Evolutionary conservation across 2,888 invertebrate species (phyloP).

Genomic region (Amorpha juglandis): DNA sequence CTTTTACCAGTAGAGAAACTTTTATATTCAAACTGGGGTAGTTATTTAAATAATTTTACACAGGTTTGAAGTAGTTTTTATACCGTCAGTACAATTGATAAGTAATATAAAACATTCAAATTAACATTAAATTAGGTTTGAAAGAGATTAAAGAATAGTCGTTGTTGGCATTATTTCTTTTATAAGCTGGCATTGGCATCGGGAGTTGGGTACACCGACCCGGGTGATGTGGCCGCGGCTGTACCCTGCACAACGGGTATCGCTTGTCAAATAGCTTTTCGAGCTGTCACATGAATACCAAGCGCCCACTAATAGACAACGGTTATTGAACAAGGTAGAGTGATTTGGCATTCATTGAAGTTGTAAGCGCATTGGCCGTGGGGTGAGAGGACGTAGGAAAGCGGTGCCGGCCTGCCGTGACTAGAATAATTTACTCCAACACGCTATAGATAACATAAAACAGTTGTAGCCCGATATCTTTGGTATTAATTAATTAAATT

Average conservation of each 20-base stretch:
- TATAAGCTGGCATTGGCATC: not conserved
- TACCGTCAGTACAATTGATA: not conserved
- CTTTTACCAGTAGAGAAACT: not conserved
- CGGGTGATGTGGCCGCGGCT: conserved; percentile 26
- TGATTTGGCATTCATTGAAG: conserved; percentile 61
- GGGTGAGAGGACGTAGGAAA: conserved; percentile 36
- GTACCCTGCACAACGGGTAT: conserved; percentile 50
- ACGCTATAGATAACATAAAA: conserved; percentile 51
- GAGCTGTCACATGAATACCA: conserved; percentile 57
- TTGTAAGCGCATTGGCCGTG: conserved; percentile 33
- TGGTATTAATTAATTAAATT: conserved; percentile 58
- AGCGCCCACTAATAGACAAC: conserved; percentile 59
- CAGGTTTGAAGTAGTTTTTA: not conserved
- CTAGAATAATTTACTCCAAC: conserved; percentile 62
- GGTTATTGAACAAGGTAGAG: conserved; percentile 56
- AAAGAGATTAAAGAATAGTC: conserved; percentile 4
- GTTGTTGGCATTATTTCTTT: not conserved
- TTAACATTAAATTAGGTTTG: not conserved
- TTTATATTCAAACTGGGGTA: no score
- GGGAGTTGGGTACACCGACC: conserved; percentile 38
- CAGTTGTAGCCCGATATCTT: conserved; percentile 59
- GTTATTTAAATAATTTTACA: not conserved
- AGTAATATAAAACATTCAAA: not conserved
- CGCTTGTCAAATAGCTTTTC: conserved; percentile 50
- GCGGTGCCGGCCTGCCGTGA: conserved; percentile 55